phyloP scores from a whole-genome alignment of 2,797 vertebrate genomes.

The Falco cherrug region DNA sequence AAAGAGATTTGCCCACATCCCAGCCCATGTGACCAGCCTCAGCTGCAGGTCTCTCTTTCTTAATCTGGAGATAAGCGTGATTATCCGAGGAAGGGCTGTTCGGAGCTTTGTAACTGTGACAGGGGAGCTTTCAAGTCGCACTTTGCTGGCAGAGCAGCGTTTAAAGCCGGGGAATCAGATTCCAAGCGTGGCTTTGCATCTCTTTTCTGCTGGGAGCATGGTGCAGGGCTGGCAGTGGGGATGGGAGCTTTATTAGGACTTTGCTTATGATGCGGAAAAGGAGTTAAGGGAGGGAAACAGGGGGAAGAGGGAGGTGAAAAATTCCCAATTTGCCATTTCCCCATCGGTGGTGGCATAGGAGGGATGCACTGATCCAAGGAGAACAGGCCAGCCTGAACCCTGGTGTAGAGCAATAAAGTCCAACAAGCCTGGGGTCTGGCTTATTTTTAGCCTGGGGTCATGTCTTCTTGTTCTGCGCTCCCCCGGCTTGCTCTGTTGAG shows the following conservation, averaged over 20 bases:
- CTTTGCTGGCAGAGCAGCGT: slow-evolving; percentile 82
- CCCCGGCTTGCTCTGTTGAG: background rate
- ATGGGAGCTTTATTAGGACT: slow-evolving; percentile 71
- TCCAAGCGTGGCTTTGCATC: slow-evolving; percentile 80
- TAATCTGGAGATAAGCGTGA: slow-evolving; percentile 94
- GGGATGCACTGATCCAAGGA: background rate
- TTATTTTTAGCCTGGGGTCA: slow-evolving; percentile 28
- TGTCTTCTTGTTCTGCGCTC: background rate
- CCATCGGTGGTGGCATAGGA: background rate
- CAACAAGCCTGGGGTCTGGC: background rate
- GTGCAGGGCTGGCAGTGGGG: slow-evolving; percentile 66
- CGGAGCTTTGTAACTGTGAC: slow-evolving; percentile 89
- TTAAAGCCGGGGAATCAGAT: slow-evolving; percentile 85
- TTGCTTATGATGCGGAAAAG: slow-evolving; percentile 75
- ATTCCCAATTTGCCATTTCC: background rate
- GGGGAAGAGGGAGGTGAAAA: background rate
- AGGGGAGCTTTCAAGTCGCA: slow-evolving; percentile 87
- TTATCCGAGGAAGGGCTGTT: slow-evolving; percentile 89
- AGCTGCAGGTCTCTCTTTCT: slow-evolving; percentile 87
- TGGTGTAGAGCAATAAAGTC: background rate
- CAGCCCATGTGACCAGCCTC: slow-evolving; percentile 79
- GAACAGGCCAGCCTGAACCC: background rate
- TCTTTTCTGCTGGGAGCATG: slow-evolving; percentile 72
- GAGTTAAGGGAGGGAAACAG: slow-evolving; percentile 22
- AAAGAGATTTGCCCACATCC: slow-evolving; percentile 74